Conservation (phyloP, 2,888 invertebrate genomes). For the Xylota segnis region DNA sequence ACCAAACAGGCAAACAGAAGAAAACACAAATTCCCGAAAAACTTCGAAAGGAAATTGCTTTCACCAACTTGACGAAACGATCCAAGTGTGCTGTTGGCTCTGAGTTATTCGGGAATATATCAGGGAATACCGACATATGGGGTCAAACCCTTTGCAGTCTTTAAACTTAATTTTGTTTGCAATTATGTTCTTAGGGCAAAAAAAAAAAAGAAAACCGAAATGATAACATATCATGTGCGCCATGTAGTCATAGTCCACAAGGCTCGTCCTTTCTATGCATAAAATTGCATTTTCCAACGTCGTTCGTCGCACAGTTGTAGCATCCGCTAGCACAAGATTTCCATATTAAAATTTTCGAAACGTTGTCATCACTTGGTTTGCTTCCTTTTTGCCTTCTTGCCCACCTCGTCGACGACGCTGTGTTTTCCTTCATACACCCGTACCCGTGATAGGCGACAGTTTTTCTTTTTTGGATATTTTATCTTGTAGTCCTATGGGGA, state of each 20-base stretch:
- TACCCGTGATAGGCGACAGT: slow-evolving; percentile 54
- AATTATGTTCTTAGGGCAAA: slow-evolving; percentile 22
- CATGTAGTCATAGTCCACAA: slow-evolving; percentile 21
- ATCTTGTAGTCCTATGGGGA: slow-evolving; percentile 28
- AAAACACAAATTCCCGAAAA: slow-evolving; percentile 24
- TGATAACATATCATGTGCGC: slow-evolving; percentile 55
- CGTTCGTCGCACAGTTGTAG: slow-evolving; percentile 38
- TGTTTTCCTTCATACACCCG: slow-evolving; percentile 47
- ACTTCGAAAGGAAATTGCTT: slow-evolving; percentile 68
- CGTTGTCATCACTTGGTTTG: slow-evolving; percentile 60
- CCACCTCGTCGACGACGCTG: background rate
- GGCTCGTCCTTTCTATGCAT: slow-evolving; percentile 3
- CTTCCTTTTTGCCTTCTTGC: background rate
- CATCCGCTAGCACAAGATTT: slow-evolving; percentile 57
- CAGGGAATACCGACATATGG: background rate
- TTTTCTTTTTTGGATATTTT: slow-evolving; percentile 18
- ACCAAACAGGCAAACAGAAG: slow-evolving; percentile 68
- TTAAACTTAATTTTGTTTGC: slow-evolving; percentile 62
- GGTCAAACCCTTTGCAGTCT: slow-evolving; percentile 21
- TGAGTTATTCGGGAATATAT: slow-evolving; percentile 33
- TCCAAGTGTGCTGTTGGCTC: slow-evolving; percentile 28
- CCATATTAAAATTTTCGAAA: slow-evolving; percentile 72
- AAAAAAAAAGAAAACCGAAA: slow-evolving; percentile 8
- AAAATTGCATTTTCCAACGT: slow-evolving; percentile 71
- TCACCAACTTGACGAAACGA: slow-evolving; percentile 61